phyloP scores from a whole-genome alignment of 1,140 invertebrate species.

The Tyrophagus putrescentiae region DNA sequence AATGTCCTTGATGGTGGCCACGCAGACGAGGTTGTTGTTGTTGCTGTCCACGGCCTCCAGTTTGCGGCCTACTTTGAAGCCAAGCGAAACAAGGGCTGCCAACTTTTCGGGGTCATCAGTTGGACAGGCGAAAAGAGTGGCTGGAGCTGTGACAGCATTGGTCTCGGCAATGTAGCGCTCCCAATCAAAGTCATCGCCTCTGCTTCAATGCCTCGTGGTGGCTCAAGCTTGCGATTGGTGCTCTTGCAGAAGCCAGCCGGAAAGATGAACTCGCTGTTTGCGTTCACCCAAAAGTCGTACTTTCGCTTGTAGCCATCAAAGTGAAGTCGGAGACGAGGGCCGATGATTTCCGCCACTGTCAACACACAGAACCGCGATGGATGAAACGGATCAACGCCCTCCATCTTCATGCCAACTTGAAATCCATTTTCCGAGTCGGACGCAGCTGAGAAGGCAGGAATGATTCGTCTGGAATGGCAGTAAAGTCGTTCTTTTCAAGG shows the following conservation, averaged over 20 bases:
- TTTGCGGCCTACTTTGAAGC: constrained; percentile 75
- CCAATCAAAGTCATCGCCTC: constrained; percentile 65
- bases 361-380: constrained; percentile 75
- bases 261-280: constrained; percentile 76
- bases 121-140: constrained; percentile 56
- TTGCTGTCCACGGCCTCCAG: constrained; percentile 85
- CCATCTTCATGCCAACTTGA: constrained; percentile 69
- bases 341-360: constrained; percentile 63
- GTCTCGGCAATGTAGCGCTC: constrained; percentile 60
- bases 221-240: constrained; percentile 52
- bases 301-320: constrained; percentile 80
- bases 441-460: constrained; percentile 30
- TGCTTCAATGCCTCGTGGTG: constrained; percentile 49
- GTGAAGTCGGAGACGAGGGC: constrained; percentile 57
- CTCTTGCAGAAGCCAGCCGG: constrained; percentile 82
- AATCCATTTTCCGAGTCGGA: constrained; percentile 34
- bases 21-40: constrained; percentile 65
- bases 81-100: constrained; percentile 39
- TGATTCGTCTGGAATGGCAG: constrained; percentile 31
- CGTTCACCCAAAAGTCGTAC: constrained; percentile 88
- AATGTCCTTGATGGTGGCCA: constrained; percentile 69
- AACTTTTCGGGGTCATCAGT: background rate
- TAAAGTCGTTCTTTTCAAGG: constrained; percentile 32
- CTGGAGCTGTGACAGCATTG: constrained; percentile 58
- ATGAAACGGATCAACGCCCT: constrained; percentile 82